Evolutionary conservation across 2,113 vertebrate genomes (phyloP), one percentile per base, ranked within the genome.

Genomic region (Toxostoma redivivum): DNA sequence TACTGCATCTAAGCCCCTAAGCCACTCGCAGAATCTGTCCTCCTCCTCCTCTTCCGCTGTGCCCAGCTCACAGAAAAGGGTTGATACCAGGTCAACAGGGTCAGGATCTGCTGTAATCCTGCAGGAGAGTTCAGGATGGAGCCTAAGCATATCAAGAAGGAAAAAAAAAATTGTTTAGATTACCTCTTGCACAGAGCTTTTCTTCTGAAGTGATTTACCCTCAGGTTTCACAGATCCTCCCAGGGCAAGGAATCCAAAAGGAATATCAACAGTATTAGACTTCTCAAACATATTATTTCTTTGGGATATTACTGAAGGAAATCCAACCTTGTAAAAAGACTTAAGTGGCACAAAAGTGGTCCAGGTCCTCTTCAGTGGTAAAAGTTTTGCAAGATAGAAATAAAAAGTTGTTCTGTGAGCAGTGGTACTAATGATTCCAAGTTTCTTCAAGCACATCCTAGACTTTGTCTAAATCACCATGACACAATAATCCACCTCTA

Each of bases 51-150:
- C 30, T 61, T 97, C 83, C 71, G 42, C 91, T 31, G 33, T 40
- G 47, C 37, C 57, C 44, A 65, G 86, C 80, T 94, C 42, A 93
- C n/a, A 90, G 79, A 78, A 83, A 65, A 94, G 72, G 65, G 86
- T 53, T 97, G 92, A 90, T 94, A 91, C 77, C 62, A 80, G 90
- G 95, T 97, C 94, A 96, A 80, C 12, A 66, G 67, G 82, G 70
- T 97, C 93, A 95, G 87, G 73, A 82, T 97, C 94, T 58, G 64
- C 64, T 94, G 62, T 95, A 97, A 95, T 97, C 89, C 88, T 80
- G 57, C 60, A 90, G 81, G 15, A 93, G 74, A 72, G 77, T 76
- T 97, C 85, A 77, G 69, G 90, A 60, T 56, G 84, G 61, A 87
- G 33, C 12, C 58, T 78, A 30, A 70, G 40, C 7, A 73, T 71